Evolutionary conservation across 2,888 invertebrate genomes (phyloP), one percentile per base, ranked within the genome.

Genomic region (Kryphioiulus occultus): DNA sequence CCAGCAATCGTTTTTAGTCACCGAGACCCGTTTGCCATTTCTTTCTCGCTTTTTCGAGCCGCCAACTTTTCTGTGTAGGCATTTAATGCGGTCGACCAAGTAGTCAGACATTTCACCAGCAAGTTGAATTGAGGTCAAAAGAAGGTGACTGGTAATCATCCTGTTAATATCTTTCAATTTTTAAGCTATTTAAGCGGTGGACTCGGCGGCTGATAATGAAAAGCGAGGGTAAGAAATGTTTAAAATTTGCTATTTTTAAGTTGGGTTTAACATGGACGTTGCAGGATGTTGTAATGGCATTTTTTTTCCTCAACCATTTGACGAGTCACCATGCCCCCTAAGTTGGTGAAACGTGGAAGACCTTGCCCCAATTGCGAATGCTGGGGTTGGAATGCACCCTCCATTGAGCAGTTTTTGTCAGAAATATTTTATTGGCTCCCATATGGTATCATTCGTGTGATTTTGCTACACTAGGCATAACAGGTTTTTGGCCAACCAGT

Each of bases 111-210:
- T 68, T 68, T 68, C 68, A 68, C 68, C 68, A 68, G 68, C 68
- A 68, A 68, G 84, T 84, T 84, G 84, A 84, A 39, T 84, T 84
- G 84, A 84, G 84, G 84, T 84, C 84, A 84, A 84, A 84, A 35
- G 84, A 84, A 84, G 84, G 84, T 84, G 35, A 84, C 84, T 84
- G 26, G 68, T 68, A 68, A 68, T 68, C 68, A 68, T 68, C 68
- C 68, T 68, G 68, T 68, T 68, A 68, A 68, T 68, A 68, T 68
- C 68, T 68, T 68, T 68, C 68, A 68, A 68, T 68, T 68, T 68
- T 68, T 26, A 68, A 26, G 68, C 68, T 26, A 68, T 68, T 68
- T 68, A 68, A 68, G 26, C 68, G 68, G 26, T 26, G 68, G 68
- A 26, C 10, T 10, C 26, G 7, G 22, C 26, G 22, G 26, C 68